Percentiles rank a stretch among this genome's conserved stretches.
Evolutionary conservation across 2,797 vertebrate species (phyloP).

Genomic region (Loris lydekkerianus): DNA sequence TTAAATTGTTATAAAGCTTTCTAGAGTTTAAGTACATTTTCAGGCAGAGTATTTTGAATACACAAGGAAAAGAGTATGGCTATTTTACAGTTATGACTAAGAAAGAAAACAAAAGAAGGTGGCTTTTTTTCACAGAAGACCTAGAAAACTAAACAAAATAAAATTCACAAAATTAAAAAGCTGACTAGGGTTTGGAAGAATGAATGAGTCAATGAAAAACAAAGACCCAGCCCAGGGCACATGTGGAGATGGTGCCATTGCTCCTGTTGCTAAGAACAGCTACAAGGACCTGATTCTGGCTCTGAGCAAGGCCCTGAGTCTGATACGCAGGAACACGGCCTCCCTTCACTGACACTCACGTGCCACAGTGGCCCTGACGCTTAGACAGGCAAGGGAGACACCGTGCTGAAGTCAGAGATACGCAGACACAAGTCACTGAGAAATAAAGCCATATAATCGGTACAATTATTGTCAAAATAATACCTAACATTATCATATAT

Average conservation of each 20-base stretch:
- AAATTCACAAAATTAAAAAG: slow-evolving; percentile 3
- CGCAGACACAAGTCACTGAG: neutral
- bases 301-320: accelerated
- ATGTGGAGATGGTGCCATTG: accelerated
- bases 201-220: neutral
- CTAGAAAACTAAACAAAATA: slow-evolving; percentile 38
- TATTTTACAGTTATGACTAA: slow-evolving; percentile 72
- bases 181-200: neutral
- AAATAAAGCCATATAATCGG: neutral
- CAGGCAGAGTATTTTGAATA: slow-evolving; percentile 71
- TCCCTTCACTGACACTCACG: neutral
- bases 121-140: slow-evolving; percentile 4
- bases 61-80: slow-evolving; percentile 66
- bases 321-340: accelerated
- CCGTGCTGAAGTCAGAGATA: neutral
- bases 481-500: neutral
- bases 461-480: neutral
- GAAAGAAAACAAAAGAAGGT: slow-evolving; percentile 22
- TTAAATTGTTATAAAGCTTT: slow-evolving; percentile 77
- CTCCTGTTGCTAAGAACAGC: neutral
- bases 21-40: slow-evolving; percentile 75
- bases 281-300: accelerated
- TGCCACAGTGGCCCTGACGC: accelerated
- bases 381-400: neutral
- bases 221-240: neutral